phyloP scores from a whole-genome alignment of 2,888 invertebrate genomes.

The Xylota sylvarum region DNA sequence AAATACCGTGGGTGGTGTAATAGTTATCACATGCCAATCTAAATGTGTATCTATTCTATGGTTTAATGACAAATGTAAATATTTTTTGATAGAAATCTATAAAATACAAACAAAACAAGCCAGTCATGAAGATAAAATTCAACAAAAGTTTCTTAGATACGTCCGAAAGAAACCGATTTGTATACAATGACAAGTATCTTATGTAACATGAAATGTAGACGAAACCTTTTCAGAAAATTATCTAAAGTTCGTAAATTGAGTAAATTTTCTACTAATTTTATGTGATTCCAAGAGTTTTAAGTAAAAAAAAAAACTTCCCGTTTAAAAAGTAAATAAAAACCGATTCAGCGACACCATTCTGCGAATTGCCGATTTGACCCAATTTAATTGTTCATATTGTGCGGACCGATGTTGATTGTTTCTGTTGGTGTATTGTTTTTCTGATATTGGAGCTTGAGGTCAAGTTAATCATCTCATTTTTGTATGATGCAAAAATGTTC shows the following conservation, averaged over 20 bases:
- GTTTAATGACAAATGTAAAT: no score
- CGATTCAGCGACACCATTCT: conserved; percentile 7
- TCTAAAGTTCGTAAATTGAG: not conserved
- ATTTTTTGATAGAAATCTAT: not conserved
- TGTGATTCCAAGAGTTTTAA: not conserved
- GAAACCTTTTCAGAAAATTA: not conserved
- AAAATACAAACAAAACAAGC: not conserved
- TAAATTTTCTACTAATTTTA: not conserved
- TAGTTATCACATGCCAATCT: not conserved
- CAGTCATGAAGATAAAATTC: not conserved
- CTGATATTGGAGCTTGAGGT: conserved; percentile 56
- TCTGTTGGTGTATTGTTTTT: not conserved
- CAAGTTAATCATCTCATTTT: conserved; percentile 61
- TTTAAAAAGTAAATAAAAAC: conserved; percentile 6
- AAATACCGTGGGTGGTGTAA: not conserved
- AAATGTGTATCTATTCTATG: no score
- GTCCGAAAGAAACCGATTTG: not conserved
- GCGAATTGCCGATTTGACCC: conserved; percentile 31
- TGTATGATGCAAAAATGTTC: conserved; percentile 20
- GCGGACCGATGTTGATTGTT: not conserved
- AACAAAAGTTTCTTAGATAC: not conserved
- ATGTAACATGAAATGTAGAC: not conserved
- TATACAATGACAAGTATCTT: not conserved
- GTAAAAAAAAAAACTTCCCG: not conserved
- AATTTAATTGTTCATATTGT: conserved; percentile 6